phyloP scores from a whole-genome alignment of 2,888 invertebrate genomes.

The Lithophane socia region DNA sequence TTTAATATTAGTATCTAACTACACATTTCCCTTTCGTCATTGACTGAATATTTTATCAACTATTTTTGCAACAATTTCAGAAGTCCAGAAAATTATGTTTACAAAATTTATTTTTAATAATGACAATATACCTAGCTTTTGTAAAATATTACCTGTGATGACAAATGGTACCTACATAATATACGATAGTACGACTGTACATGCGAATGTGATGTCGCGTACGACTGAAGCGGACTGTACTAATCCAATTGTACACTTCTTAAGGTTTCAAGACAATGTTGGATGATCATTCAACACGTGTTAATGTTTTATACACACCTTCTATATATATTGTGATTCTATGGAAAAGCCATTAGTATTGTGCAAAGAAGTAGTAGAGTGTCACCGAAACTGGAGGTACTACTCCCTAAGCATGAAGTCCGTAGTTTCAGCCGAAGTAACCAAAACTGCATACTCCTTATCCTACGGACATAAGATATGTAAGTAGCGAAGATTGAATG shows the following conservation, averaged over 20 bases:
- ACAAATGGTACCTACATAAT: neutral
- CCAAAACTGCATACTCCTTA: too few species aligned
- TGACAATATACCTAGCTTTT: neutral
- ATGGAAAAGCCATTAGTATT: neutral
- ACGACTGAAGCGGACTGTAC: slow-evolving; percentile 19
- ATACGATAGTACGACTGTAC: slow-evolving; percentile 11
- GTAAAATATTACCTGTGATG: neutral
- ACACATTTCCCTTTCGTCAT: neutral
- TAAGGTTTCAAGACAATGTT: slow-evolving; percentile 67
- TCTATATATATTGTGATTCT: neutral
- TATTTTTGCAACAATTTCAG: neutral
- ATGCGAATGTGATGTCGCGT: slow-evolving; percentile 30
- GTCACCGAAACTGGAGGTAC: too few species aligned
- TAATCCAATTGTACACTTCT: slow-evolving; percentile 70
- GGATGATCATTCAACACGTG: slow-evolving; percentile 45
- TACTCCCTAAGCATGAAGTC: too few species aligned
- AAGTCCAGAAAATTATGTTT: neutral
- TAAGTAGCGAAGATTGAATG: too few species aligned
- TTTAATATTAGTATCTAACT: neutral
- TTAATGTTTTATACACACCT: neutral
- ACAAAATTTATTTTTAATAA: neutral
- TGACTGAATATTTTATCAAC: neutral
- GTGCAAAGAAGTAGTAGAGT: neutral
- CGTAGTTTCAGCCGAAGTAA: too few species aligned
- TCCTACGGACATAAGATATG: too few species aligned